A percentile compares a stretch with the other conserved stretches of the same genome.
Conservation (phyloP, 1,140 invertebrate genomes). For the Antheraea mylitta region DNA sequence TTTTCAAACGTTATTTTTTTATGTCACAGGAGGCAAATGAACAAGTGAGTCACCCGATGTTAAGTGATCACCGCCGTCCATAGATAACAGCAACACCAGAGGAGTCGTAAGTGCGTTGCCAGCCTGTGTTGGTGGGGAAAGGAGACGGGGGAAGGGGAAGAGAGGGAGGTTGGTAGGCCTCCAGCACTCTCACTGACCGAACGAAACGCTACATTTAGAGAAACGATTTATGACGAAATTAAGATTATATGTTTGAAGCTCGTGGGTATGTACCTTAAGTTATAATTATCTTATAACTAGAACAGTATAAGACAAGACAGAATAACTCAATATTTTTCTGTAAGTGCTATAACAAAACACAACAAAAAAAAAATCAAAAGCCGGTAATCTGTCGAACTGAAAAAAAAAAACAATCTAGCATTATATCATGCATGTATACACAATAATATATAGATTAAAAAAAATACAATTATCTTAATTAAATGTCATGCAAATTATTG, state of each 20-base stretch:
- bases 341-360: conserved; percentile 5
- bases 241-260: neutral
- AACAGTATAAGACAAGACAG: neutral
- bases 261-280: neutral
- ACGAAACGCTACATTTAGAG: no score
- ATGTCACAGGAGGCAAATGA: no score
- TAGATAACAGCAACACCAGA: no score
- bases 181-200: no score
- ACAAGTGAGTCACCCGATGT: no score
- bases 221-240: no score
- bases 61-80: no score
- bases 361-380: conserved; percentile 5
- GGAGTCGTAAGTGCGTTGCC: no score
- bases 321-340: neutral
- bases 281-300: neutral
- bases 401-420: conserved; percentile 2
- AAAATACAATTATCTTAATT: neutral
- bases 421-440: conserved; percentile 4
- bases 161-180: no score
- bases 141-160: no score
- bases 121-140: no score
- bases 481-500: neutral
- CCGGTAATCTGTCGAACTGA: neutral
- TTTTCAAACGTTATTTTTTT: no score
- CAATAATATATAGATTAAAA: neutral